A percentile compares a stretch with the other conserved stretches of the same genome.
Conservation (phyloP, 1,140 invertebrate genomes). For the fruit fly (Drosophila melanogaster) region DNA sequence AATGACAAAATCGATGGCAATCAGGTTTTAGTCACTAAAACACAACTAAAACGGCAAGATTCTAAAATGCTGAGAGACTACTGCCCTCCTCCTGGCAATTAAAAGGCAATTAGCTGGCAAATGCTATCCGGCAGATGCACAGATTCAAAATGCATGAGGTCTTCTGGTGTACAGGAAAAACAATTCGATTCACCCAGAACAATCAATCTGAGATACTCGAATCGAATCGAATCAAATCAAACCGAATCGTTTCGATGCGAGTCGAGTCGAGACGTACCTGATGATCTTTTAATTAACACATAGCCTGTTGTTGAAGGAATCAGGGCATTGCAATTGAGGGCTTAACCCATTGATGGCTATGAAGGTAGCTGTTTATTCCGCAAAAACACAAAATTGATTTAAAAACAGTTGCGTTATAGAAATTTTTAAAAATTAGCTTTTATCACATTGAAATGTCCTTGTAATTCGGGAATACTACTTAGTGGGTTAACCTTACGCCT, state of each 20-base stretch:
- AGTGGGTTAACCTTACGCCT: neutral
- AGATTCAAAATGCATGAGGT: slow-evolving; percentile 26
- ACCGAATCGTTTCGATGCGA: neutral
- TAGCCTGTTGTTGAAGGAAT: neutral
- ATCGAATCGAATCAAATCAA: slow-evolving; percentile 4
- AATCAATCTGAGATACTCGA: slow-evolving; percentile 8
- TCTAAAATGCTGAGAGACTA: slow-evolving; percentile 3
- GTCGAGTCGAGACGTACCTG: neutral
- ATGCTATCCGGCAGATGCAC: slow-evolving; percentile 25
- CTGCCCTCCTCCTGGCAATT: slow-evolving; percentile 54
- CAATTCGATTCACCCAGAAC: neutral
- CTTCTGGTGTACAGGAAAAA: neutral
- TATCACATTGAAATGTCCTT: no score
- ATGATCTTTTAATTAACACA: slow-evolving; percentile 40
- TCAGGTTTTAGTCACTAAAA: slow-evolving; percentile 15
- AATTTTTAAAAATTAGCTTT: no score
- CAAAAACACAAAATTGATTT: no score
- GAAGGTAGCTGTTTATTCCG: neutral
- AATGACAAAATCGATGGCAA: slow-evolving; percentile 53
- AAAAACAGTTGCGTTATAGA: no score
- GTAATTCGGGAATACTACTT: neutral
- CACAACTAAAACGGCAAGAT: slow-evolving; percentile 7
- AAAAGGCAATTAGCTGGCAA: slow-evolving; percentile 74
- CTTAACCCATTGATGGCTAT: neutral
- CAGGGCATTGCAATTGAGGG: slow-evolving; percentile 6